phyloP scores from a whole-genome alignment of 2,888 invertebrate species.

The Deroplatys truncata region DNA sequence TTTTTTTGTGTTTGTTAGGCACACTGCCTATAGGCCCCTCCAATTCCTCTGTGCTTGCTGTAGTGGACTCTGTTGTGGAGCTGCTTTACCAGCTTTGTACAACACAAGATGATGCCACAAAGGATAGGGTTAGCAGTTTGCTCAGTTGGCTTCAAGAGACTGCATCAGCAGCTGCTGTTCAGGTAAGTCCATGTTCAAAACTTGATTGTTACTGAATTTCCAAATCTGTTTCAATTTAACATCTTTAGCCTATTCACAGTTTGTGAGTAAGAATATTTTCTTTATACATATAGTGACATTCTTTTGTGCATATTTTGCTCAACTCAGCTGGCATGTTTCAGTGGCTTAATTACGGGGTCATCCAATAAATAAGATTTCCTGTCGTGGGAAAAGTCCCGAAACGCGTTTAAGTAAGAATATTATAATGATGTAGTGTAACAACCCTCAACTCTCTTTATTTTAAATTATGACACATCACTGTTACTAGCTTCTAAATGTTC shows the following conservation, averaged over 20 bases:
- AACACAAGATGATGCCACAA: slow-evolving; percentile 53
- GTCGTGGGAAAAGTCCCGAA: background rate
- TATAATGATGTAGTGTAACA: too few relatives aligned
- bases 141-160: slow-evolving; percentile 68
- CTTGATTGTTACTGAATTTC: too few relatives aligned
- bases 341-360: background rate
- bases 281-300: too few relatives aligned
- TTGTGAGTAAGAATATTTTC: too few relatives aligned
- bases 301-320: too few relatives aligned
- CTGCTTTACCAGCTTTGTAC: slow-evolving; percentile 75
- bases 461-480: too few relatives aligned
- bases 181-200: background rate
- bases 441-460: too few relatives aligned
- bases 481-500: too few relatives aligned
- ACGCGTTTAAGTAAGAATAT: too few relatives aligned
- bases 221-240: too few relatives aligned
- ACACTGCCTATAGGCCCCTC: slow-evolving; percentile 35
- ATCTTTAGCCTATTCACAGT: too few relatives aligned
- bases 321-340: too few relatives aligned
- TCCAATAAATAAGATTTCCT: background rate
- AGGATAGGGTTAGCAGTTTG: slow-evolving; percentile 61
- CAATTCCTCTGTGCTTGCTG: slow-evolving; percentile 38
- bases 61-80: slow-evolving; percentile 67
- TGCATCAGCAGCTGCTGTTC: slow-evolving; percentile 47
- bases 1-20: slow-evolving; percentile 5